phyloP scores from a whole-genome alignment of 2,888 invertebrate genomes.

The Pelosia muscerda region DNA sequence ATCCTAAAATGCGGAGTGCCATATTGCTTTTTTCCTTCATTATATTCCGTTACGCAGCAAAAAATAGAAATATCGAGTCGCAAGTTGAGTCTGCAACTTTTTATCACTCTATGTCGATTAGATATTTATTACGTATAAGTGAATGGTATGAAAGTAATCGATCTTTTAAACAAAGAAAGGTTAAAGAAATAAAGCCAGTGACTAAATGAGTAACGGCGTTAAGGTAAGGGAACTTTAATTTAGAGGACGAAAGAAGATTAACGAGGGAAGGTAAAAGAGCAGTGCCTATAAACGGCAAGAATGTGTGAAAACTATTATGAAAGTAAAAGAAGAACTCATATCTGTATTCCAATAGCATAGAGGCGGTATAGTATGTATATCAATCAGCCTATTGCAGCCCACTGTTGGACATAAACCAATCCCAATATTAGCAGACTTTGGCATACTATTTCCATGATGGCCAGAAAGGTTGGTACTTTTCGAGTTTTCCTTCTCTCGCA shows the following conservation, averaged over 20 bases:
- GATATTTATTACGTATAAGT: neutral
- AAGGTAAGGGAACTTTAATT: no score
- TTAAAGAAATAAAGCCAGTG: neutral
- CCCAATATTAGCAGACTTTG: no score
- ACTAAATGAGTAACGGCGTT: neutral
- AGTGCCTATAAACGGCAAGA: neutral
- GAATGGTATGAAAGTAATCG: neutral
- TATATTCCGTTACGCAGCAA: conserved; percentile 6
- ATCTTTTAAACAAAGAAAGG: neutral
- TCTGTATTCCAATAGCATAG: neutral
- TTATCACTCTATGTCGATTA: neutral
- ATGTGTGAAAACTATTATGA: no score
- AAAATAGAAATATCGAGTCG: no score
- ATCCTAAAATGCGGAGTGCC: conserved; percentile 20
- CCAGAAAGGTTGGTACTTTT: no score
- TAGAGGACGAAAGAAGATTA: neutral
- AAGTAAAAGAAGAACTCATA: neutral
- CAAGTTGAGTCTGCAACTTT: neutral
- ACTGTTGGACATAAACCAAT: no score
- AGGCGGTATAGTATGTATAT: neutral
- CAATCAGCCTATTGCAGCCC: no score
- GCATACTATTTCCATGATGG: no score
- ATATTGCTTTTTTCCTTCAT: conserved; percentile 13
- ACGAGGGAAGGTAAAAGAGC: neutral
- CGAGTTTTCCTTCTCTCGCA: no score